Conservation (phyloP, 2,888 invertebrate species). For the Osedax fenrisi region DNA sequence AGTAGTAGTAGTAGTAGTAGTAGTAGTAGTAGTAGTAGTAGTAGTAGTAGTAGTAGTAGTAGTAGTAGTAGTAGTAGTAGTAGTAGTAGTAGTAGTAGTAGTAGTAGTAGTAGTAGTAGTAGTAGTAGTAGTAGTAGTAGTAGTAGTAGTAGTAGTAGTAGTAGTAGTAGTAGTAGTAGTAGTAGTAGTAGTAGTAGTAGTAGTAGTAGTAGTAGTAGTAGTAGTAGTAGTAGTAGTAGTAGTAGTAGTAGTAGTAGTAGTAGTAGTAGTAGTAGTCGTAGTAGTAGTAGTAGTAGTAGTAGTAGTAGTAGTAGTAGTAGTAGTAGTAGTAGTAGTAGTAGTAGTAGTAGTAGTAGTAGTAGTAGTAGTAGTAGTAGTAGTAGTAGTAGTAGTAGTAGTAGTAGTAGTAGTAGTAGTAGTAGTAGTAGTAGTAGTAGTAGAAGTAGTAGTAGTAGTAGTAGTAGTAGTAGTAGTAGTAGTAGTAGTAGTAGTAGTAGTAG, state of each 20-base stretch:
- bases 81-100: slow-evolving; percentile 9
- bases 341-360: background rate
- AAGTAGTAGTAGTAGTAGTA: slow-evolving; percentile 14
- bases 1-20: slow-evolving; percentile 10
- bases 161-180: slow-evolving; percentile 9
- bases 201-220: slow-evolving; percentile 13
- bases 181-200: slow-evolving; percentile 9
- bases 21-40: slow-evolving; percentile 16
- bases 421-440: background rate
- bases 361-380: background rate
- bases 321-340: background rate
- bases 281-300: slow-evolving; percentile 7
- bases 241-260: slow-evolving; percentile 16
- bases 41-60: slow-evolving; percentile 16
- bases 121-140: slow-evolving; percentile 16
- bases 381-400: background rate
- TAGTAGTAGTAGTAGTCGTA: slow-evolving; percentile 14
- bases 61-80: background rate
- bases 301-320: background rate
- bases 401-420: background rate
- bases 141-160: slow-evolving; percentile 16
- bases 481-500: background rate
- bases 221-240: slow-evolving; percentile 16
- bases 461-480: slow-evolving; percentile 9
- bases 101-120: slow-evolving; percentile 4